These are phyloP conservation scores for Eolophus roseicapilla DNA, from an alignment of 2,113 vertebrate species.

Conservation along the genomic window DNA sequence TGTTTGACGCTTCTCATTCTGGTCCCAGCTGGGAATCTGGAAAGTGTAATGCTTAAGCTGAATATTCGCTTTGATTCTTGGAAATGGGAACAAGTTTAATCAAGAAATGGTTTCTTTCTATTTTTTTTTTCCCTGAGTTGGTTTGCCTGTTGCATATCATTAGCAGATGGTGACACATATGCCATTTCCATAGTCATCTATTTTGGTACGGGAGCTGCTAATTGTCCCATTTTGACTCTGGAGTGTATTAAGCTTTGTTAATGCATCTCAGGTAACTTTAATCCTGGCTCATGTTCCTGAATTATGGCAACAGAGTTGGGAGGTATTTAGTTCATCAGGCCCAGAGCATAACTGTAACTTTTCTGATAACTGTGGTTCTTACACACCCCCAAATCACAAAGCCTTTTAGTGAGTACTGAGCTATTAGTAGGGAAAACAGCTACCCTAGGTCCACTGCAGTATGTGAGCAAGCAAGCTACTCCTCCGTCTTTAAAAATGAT, in stretches of 20 bases:
- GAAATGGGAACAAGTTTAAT: conserved; percentile 5
- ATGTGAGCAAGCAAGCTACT: neutral
- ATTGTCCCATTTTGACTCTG: neutral
- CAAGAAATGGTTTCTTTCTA: neutral
- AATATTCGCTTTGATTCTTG: conserved; percentile 32
- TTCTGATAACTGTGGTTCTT: neutral
- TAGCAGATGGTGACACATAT: conserved; percentile 11
- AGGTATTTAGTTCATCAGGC: neutral
- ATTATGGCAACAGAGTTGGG: neutral
- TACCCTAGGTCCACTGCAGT: neutral
- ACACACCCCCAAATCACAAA: neutral
- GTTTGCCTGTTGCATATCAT: neutral
- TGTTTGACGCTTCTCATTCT: neutral
- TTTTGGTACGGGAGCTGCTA: conserved; percentile 1
- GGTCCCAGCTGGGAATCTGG: conserved; percentile 39
- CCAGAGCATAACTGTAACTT: neutral
- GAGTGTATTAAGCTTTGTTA: neutral
- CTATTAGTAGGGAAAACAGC: neutral
- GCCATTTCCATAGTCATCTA: neutral
- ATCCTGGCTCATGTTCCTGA: neutral
- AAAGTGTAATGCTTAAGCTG: conserved; percentile 4
- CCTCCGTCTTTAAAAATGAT: neutral
- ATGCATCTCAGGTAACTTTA: neutral
- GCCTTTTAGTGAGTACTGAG: neutral
- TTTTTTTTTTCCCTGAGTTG: neutral